These are phyloP conservation scores for Omphaloscelis lunosa DNA, from an alignment of 2,888 invertebrate species.

Conservation along the genomic window DNA sequence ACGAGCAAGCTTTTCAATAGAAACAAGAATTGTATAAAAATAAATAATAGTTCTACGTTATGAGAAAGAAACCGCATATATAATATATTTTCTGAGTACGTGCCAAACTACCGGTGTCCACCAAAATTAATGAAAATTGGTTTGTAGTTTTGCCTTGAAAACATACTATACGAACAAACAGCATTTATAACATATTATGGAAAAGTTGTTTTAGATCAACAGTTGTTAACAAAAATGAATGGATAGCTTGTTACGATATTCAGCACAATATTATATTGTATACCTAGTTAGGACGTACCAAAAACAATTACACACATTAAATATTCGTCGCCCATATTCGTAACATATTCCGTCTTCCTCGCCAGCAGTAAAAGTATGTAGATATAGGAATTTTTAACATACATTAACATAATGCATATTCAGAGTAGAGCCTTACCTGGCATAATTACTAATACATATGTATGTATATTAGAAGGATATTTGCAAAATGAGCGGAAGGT, in stretches of 20 bases:
- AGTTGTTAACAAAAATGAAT: not conserved
- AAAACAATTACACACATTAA: constrained; percentile 25
- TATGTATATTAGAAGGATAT: constrained; percentile 57
- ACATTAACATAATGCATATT: constrained; percentile 65
- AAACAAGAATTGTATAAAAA: not conserved
- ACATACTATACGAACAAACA: not conserved
- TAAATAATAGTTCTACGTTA: not conserved
- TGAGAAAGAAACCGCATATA: not conserved
- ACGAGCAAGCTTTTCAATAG: not conserved
- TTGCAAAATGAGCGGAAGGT: constrained; percentile 55
- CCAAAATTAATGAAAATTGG: not conserved
- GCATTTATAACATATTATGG: not conserved
- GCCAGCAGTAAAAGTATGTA: constrained; percentile 43
- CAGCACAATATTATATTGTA: not conserved
- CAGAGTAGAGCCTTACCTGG: constrained; percentile 55
- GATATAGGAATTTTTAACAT: constrained; percentile 54
- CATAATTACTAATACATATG: constrained; percentile 60
- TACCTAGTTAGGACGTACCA: not conserved
- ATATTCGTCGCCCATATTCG: constrained; percentile 35
- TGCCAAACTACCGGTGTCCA: not conserved
- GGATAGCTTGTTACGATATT: not conserved
- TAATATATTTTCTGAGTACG: too few relatives aligned
- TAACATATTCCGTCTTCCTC: constrained; percentile 30
- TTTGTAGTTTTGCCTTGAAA: not conserved
- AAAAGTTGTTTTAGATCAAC: not conserved